Percentiles rank a stretch among this genome's conserved stretches.
These are phyloP conservation scores for Peromyscus nudipes DNA, from an alignment of 2,797 vertebrate genomes.

Conservation along the genomic window DNA sequence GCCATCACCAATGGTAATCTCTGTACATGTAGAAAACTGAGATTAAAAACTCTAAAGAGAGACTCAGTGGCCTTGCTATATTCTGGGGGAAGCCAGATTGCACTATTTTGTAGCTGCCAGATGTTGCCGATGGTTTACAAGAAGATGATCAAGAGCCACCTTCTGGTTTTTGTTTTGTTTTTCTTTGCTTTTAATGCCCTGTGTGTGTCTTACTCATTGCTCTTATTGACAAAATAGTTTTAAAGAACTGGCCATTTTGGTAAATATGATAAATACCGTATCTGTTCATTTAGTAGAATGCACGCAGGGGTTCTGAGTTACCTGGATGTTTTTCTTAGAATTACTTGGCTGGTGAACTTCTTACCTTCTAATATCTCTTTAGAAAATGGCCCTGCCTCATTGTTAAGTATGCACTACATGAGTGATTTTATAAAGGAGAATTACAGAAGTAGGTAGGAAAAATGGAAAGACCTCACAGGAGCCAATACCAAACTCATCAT, in stretches of 20 bases:
- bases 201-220: background rate
- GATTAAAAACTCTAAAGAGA: background rate
- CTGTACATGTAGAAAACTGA: constrained; percentile 43
- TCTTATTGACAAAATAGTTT: background rate
- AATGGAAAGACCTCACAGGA: background rate
- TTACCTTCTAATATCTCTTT: background rate
- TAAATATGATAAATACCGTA: background rate
- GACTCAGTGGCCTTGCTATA: background rate
- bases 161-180: background rate
- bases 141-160: background rate
- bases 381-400: background rate
- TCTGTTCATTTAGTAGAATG: background rate
- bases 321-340: background rate
- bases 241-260: background rate
- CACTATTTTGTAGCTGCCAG: background rate
- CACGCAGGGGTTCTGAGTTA: background rate
- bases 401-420: background rate
- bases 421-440: background rate
- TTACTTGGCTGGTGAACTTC: background rate
- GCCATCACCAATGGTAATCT: background rate
- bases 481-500: background rate
- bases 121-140: background rate
- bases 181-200: background rate
- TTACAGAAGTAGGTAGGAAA: constrained; percentile 9
- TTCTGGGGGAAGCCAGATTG: background rate